Evolutionary conservation across 2,113 vertebrate species (phyloP).

Genomic region (Pagrus major): DNA sequence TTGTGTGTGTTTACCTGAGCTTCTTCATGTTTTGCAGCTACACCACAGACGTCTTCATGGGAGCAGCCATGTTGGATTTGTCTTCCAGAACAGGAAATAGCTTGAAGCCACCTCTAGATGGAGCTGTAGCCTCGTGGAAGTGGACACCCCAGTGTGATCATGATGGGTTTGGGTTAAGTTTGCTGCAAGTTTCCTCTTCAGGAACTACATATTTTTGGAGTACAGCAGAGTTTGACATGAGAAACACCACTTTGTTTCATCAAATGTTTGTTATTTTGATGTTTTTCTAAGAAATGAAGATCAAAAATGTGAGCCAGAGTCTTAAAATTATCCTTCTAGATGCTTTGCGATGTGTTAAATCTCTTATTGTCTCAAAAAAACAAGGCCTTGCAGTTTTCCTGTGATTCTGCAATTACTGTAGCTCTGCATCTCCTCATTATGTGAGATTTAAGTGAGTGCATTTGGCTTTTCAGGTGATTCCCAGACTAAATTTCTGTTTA

Average conservation of each 20-base stretch:
- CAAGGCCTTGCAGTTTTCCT: not conserved
- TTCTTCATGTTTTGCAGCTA: constrained; percentile 5
- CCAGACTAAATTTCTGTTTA: not conserved
- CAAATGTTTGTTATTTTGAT: not conserved
- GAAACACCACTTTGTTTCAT: not conserved
- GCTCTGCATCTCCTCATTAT: no score
- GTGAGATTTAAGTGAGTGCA: constrained; percentile 30
- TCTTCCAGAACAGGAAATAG: not conserved
- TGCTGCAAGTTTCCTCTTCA: not conserved
- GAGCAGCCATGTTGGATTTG: constrained; percentile 73
- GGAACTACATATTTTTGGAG: not conserved
- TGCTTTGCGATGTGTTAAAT: not conserved
- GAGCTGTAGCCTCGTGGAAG: constrained; percentile 15
- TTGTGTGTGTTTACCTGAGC: constrained; percentile 36
- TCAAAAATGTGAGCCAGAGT: not conserved
- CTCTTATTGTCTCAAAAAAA: not conserved
- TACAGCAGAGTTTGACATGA: not conserved
- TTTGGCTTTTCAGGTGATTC: constrained; percentile 20
- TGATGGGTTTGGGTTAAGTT: not conserved
- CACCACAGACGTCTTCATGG: constrained; percentile 17
- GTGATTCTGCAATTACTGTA: not conserved
- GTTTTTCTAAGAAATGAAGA: not conserved
- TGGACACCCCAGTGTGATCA: accelerated
- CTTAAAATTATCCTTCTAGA: not conserved
- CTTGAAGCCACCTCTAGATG: constrained; percentile 50